phyloP scores from a whole-genome alignment of 2,888 invertebrate genomes.

The Meteorus colon region DNA sequence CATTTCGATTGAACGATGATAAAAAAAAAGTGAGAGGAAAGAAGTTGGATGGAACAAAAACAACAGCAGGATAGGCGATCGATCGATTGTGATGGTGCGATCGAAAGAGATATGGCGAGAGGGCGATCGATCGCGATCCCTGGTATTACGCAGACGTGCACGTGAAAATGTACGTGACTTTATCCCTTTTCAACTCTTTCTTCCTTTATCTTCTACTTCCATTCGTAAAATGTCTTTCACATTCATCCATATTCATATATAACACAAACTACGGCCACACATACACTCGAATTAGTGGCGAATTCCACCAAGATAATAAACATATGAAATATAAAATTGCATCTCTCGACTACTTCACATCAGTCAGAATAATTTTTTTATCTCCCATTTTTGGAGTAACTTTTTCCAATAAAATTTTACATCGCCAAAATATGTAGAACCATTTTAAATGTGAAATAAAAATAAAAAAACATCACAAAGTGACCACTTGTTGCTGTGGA shows the following conservation, averaged over 20 bases:
- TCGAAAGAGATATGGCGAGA: constrained; percentile 29
- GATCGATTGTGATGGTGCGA: constrained; percentile 55
- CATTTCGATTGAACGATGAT: constrained; percentile 43
- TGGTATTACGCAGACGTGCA: constrained; percentile 71
- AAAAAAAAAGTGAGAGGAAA: constrained; percentile 51
- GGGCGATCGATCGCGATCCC: constrained; percentile 61
- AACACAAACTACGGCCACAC: not conserved
- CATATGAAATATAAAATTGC: constrained; percentile 30
- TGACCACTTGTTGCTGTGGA: constrained; percentile 3
- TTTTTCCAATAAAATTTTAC: too few species aligned
- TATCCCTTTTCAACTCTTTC: constrained; percentile 13
- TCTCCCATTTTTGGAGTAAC: too few species aligned
- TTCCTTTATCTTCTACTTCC: not conserved
- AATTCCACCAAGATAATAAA: constrained; percentile 38
- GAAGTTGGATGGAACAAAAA: constrained; percentile 49
- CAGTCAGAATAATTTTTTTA: too few species aligned
- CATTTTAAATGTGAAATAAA: not conserved
- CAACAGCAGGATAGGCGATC: constrained; percentile 60
- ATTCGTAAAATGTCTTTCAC: constrained; percentile 32
- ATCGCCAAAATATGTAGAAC: not conserved
- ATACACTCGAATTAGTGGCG: constrained; percentile 47
- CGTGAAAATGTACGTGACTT: constrained; percentile 61
- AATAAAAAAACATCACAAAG: not conserved
- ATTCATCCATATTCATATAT: not conserved
- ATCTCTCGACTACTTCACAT: too few species aligned